A percentile compares a stretch with the other conserved stretches of the same genome.
Evolutionary conservation across 2,888 invertebrate species (phyloP).

Genomic region (Deilephila porcellus): DNA sequence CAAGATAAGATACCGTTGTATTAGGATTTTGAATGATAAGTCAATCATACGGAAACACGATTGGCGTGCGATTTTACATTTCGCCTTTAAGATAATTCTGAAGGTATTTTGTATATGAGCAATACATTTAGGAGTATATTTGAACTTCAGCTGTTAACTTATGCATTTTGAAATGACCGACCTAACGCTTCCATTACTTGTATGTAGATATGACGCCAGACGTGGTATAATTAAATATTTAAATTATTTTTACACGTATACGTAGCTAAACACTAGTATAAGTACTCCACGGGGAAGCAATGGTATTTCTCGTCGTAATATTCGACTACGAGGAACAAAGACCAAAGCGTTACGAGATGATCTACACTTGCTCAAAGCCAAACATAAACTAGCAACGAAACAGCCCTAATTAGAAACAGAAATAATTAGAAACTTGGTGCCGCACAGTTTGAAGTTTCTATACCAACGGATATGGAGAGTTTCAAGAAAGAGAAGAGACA

Average conservation of each 20-base stretch:
- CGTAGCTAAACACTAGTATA: not conserved
- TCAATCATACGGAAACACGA: conserved; percentile 16
- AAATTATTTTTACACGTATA: not conserved
- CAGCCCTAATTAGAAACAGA: not conserved
- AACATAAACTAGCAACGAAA: not conserved
- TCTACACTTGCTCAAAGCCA: not conserved
- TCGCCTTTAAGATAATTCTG: not conserved
- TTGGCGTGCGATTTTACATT: not conserved
- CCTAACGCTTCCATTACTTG: too few relatives aligned
- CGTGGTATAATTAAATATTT: too few relatives aligned
- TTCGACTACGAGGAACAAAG: not conserved
- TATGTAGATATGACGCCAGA: too few relatives aligned
- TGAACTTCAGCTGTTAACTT: not conserved
- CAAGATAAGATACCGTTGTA: not conserved
- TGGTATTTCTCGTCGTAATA: not conserved
- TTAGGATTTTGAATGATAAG: conserved; percentile 7
- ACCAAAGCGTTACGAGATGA: not conserved
- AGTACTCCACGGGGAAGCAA: not conserved
- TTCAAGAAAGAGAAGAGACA: not conserved
- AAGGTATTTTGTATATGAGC: not conserved
- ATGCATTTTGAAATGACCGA: too few relatives aligned
- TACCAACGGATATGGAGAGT: not conserved
- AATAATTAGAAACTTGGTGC: not conserved
- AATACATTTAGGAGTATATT: not conserved
- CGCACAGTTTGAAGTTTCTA: too few relatives aligned